Percentiles rank a stretch among this genome's conserved stretches.
Evolutionary conservation across 2,113 vertebrate species (phyloP).

Genomic region (Aegotheles bennettii): DNA sequence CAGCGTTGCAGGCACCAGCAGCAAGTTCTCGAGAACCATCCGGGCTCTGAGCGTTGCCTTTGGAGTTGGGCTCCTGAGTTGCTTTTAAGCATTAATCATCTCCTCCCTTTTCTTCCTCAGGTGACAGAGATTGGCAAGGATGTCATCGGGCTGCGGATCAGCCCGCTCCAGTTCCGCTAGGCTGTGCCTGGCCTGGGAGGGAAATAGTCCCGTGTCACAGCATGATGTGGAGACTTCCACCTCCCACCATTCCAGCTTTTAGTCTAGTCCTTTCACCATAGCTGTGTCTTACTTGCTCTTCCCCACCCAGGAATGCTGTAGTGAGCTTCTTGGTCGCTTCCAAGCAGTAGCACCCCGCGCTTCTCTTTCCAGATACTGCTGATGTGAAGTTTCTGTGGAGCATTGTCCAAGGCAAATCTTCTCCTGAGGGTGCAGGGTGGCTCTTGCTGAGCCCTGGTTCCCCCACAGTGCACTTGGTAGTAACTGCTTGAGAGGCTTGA

Average conservation of each 20-base stretch:
- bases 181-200: background rate
- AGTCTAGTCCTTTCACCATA: rapidly evolving
- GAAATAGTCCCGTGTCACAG: rapidly evolving
- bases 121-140: slow-evolving; percentile 95
- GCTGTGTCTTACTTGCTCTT: background rate
- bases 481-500: background rate
- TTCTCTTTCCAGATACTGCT: background rate
- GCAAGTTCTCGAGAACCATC: rapidly evolving
- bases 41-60: rapidly evolving
- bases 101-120: slow-evolving; percentile 54
- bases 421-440: background rate
- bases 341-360: rapidly evolving
- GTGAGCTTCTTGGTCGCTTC: background rate
- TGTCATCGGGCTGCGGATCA: slow-evolving; percentile 93
- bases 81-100: background rate
- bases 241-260: background rate
- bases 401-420: rapidly evolving
- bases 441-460: background rate
- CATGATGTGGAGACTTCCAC: background rate
- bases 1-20: rapidly evolving
- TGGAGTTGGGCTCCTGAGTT: rapidly evolving
- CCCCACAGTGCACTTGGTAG: background rate
- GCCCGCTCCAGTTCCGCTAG: slow-evolving; percentile 95
- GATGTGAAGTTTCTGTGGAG: rapidly evolving
- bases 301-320: background rate